A percentile compares a stretch with the other conserved stretches of the same genome.
Evolutionary conservation across 2,113 vertebrate species (phyloP).

Genomic region (Jacana jacana): DNA sequence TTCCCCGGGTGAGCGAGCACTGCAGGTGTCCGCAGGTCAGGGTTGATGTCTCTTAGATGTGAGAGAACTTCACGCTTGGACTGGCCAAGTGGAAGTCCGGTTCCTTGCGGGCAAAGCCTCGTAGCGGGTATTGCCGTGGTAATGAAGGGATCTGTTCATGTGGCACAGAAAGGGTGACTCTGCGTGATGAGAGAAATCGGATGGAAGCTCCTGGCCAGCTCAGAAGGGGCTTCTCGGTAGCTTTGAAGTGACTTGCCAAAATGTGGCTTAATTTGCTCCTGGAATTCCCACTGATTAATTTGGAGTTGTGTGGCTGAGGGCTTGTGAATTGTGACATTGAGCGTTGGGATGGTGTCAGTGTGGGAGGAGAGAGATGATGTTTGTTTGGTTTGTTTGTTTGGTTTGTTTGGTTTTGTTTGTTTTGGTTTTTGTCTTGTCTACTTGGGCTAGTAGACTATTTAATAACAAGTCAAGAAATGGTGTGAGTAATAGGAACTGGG

Average conservation of each 20-base stretch:
- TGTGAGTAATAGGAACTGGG: not conserved
- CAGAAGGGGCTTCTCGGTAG: not conserved
- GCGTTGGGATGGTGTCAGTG: not conserved
- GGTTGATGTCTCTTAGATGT: not conserved
- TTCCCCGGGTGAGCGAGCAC: not conserved
- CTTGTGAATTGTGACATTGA: accelerated
- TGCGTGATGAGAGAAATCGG: not conserved
- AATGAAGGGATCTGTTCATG: not conserved
- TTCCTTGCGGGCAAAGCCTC: conserved; percentile 21
- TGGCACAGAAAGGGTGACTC: not conserved
- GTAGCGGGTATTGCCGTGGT: not conserved
- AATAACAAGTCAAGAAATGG: not conserved
- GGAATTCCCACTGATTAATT: not conserved
- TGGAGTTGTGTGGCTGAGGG: not conserved
- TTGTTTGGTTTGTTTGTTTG: too few relatives aligned
- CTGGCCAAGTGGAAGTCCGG: not conserved
- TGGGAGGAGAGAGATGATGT: not conserved
- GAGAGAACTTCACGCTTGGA: not conserved
- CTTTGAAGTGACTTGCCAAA: not conserved
- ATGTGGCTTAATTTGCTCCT: not conserved
- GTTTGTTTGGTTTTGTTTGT: not conserved
- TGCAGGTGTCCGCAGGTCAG: not conserved
- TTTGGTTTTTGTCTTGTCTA: not conserved
- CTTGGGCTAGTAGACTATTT: not conserved
- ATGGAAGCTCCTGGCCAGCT: not conserved